Base-by-base conservation (phyloP, 2,797 vertebrate genomes). In the Cirrhinus molitorella region DNA sequence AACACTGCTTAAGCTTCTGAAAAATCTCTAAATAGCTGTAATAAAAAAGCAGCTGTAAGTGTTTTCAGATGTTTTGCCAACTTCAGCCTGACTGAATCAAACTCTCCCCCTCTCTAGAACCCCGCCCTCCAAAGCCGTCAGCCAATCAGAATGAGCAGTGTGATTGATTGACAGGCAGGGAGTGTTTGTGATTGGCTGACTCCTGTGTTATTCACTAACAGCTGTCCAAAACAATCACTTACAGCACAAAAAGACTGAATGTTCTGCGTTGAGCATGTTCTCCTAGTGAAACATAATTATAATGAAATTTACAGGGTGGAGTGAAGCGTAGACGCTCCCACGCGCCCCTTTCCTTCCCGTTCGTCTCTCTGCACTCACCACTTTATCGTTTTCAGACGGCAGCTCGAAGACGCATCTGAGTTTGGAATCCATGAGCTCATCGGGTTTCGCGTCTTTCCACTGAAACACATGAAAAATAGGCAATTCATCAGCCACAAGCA, bases 391-490 rank as follows among this genome's bases (percentile, higher is more conserved):
- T 95, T 99, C 98, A 28, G 95, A 96, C 89, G 98, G 98, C 95
- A 99, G 95, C 93, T 99, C 98, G 87, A 99, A 99, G 89, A 99
- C 96, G 66, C 98, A 99, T 97, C 98, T 96, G 94, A 99, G 96
- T 93, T 99, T 99, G 94, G 98, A 99, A 93, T 99, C 98, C 98
- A 99, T 99, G 91, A 99, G 96, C 89, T 99, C 98, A 90, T 99
- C 97, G 2, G 97, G 96, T 94, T 98, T 99, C 43, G 97, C 97
- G 85, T 99, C 98, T 96, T 97, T 99, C 98, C 98, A 99, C 98
- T 99, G 94, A 77, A 89, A 89, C 55, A 93, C 87, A 94, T 61
- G 87, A 92, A 87, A 92, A 89, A 90, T 65, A 85, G 85, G 86
- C 91, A 89, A 93, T 88, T 91, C 85, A 91, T 92, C 87, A 90